Evolutionary conservation across 1,140 invertebrate species (phyloP).

Genomic region (Drosophila melanogaster): DNA sequence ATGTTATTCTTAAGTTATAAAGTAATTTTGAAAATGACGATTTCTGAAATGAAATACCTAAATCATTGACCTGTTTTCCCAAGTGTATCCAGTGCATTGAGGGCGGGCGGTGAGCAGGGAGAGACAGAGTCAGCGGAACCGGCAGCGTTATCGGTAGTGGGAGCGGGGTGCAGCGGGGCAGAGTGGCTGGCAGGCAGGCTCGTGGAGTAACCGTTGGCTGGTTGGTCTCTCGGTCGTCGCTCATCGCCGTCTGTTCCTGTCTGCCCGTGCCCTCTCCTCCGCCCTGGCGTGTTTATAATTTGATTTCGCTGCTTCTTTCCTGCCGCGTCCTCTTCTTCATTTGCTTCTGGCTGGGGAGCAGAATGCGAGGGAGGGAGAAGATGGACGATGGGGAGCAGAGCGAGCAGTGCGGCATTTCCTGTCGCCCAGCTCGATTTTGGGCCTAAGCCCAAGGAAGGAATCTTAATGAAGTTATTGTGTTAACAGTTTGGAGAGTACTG

Average conservation of each 20-base stretch:
- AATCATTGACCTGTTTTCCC: not conserved
- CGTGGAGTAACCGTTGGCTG: conserved; percentile 50
- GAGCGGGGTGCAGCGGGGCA: conserved; percentile 9
- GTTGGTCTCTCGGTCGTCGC: conserved; percentile 45
- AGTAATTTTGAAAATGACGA: too few species aligned
- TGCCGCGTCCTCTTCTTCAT: conserved; percentile 42
- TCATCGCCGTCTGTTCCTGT: conserved; percentile 9
- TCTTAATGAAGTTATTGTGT: conserved; percentile 83
- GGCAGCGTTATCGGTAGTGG: not conserved
- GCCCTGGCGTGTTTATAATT: conserved; percentile 81
- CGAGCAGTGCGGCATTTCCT: conserved; percentile 69
- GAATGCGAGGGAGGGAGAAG: conserved; percentile 14
- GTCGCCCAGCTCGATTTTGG: conserved; percentile 66
- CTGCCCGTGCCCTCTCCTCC: conserved; percentile 25
- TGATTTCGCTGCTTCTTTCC: conserved; percentile 79
- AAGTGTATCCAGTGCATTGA: conserved; percentile 2
- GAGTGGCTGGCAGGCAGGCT: conserved; percentile 5
- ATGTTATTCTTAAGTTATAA: too few species aligned
- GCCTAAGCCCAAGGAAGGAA: conserved; percentile 69
- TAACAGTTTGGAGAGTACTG: conserved; percentile 23
- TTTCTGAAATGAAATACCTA: too few species aligned
- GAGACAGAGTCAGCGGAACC: too few species aligned
- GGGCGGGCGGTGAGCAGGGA: too few species aligned
- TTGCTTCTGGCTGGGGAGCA: conserved; percentile 2
- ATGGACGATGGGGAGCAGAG: conserved; percentile 27